phyloP scores from a whole-genome alignment of 2,888 invertebrate species.

The Falcaria lacertinaria region DNA sequence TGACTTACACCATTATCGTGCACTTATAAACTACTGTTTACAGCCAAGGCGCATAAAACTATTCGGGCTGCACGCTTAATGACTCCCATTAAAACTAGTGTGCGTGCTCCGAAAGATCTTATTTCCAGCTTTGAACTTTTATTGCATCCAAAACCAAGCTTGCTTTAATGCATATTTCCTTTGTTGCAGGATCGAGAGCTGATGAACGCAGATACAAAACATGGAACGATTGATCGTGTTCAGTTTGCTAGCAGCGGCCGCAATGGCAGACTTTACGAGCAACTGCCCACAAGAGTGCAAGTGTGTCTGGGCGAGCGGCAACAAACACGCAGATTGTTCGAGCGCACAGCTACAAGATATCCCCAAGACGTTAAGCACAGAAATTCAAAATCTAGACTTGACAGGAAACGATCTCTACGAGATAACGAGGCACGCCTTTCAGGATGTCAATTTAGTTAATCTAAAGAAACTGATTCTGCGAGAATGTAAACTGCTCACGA shows the following conservation, averaged over 20 bases:
- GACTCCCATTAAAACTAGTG: slow-evolving; percentile 41
- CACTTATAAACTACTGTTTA: slow-evolving; percentile 33
- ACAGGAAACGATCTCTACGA: slow-evolving; percentile 84
- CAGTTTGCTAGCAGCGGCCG: slow-evolving; percentile 40
- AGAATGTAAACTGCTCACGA: slow-evolving; percentile 85
- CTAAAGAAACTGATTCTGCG: slow-evolving; percentile 88
- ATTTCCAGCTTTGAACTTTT: slow-evolving; percentile 37
- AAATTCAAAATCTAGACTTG: slow-evolving; percentile 86
- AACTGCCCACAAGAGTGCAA: slow-evolving; percentile 85
- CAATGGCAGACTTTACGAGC: slow-evolving; percentile 74
- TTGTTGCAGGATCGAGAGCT: slow-evolving; percentile 57
- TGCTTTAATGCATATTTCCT: slow-evolving; percentile 23
- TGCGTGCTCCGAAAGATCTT: slow-evolving; percentile 40
- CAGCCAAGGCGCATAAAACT: slow-evolving; percentile 44
- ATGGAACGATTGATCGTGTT: slow-evolving; percentile 53
- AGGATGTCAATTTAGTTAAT: slow-evolving; percentile 84
- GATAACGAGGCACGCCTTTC: slow-evolving; percentile 84
- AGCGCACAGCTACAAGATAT: slow-evolving; percentile 83
- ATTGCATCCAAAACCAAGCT: slow-evolving; percentile 29
- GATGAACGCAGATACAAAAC: slow-evolving; percentile 22
- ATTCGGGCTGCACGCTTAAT: slow-evolving; percentile 41
- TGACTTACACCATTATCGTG: slow-evolving; percentile 3
- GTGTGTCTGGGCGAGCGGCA: slow-evolving; percentile 92
- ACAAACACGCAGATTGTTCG: slow-evolving; percentile 90
- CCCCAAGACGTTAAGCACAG: slow-evolving; percentile 85